phyloP scores from a whole-genome alignment of 2,113 vertebrate species.

The Boulengeromyrus knoepffleri region DNA sequence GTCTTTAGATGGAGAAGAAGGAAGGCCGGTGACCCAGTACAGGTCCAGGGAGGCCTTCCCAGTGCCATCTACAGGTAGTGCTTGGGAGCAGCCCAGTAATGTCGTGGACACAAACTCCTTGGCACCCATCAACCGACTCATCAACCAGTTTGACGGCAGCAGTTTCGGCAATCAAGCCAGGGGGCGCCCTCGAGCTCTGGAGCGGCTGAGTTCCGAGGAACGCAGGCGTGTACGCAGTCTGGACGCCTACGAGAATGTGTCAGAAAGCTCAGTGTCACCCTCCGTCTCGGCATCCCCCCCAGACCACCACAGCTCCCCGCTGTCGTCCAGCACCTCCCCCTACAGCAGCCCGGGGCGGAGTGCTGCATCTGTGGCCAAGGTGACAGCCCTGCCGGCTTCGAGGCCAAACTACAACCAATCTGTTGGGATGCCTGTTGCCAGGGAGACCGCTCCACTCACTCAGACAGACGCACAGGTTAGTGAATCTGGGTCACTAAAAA shows the following conservation, averaged over 20 bases:
- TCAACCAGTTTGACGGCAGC: conserved; percentile 62
- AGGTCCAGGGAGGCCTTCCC: background rate
- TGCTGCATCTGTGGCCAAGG: conserved; percentile 27
- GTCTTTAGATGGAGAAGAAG: conserved; percentile 27
- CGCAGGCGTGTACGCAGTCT: conserved; percentile 56
- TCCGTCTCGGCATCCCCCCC: conserved; percentile 20
- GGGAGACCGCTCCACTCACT: conserved; percentile 31
- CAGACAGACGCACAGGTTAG: conserved; percentile 66
- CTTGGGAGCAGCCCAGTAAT: accelerated
- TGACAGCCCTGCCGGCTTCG: conserved; percentile 24
- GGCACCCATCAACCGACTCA: conserved; percentile 62
- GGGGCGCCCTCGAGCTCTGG: conserved; percentile 36
- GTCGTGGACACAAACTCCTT: conserved; percentile 57
- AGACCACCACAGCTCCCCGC: conserved; percentile 42
- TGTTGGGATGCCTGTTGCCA: conserved; percentile 19
- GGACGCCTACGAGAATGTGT: conserved; percentile 34
- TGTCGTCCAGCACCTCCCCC: conserved; percentile 32
- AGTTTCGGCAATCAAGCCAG: conserved; percentile 46
- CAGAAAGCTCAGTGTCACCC: background rate
- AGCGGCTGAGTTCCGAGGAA: conserved; percentile 38
- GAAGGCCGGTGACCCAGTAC: background rate
- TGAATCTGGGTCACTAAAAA: background rate
- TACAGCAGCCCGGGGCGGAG: conserved; percentile 49
- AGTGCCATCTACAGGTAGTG: conserved; percentile 25
- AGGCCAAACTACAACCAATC: conserved; percentile 28